phyloP scores from a whole-genome alignment of 1,140 invertebrate species.

The Pectinophora gossypiella region DNA sequence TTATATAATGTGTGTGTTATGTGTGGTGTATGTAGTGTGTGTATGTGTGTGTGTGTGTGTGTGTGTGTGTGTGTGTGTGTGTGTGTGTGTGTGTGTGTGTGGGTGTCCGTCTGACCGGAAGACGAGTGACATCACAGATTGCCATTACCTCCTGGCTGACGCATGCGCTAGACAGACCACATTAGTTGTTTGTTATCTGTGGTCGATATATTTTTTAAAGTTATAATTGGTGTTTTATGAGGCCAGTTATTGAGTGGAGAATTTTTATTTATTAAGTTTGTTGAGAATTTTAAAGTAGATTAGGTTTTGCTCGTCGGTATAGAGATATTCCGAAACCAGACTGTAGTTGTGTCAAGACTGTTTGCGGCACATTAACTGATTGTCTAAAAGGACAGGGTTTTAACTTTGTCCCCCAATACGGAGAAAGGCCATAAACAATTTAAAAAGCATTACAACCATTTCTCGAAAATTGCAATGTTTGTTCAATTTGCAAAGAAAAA shows the following conservation, averaged over 20 bases:
- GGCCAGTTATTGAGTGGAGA: no score
- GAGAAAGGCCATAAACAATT: constrained; percentile 23
- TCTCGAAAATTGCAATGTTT: constrained; percentile 13
- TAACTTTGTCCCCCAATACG: constrained; percentile 18
- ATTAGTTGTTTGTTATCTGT: not conserved
- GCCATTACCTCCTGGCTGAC: constrained; percentile 31
- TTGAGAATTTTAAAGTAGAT: no score
- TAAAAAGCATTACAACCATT: constrained; percentile 9
- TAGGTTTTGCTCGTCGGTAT: no score
- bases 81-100: constrained; percentile 10
- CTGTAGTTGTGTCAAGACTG: no score
- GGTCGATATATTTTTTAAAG: no score
- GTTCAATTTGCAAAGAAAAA: constrained; percentile 31
- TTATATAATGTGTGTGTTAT: constrained; percentile 6
- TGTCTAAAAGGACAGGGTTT: no score
- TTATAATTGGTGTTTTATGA: no score
- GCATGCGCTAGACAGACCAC: constrained; percentile 29
- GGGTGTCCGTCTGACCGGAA: constrained; percentile 36
- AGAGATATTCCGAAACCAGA: no score
- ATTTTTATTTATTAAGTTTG: no score
- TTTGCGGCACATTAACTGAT: no score
- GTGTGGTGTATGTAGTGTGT: no score
- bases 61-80: constrained; percentile 12
- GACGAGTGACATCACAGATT: constrained; percentile 40
- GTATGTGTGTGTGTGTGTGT: constrained; percentile 14